Evolutionary conservation across 2,888 invertebrate species (phyloP), one percentile per base, ranked within the genome.

Genomic region (Scrobipalpa costella): DNA sequence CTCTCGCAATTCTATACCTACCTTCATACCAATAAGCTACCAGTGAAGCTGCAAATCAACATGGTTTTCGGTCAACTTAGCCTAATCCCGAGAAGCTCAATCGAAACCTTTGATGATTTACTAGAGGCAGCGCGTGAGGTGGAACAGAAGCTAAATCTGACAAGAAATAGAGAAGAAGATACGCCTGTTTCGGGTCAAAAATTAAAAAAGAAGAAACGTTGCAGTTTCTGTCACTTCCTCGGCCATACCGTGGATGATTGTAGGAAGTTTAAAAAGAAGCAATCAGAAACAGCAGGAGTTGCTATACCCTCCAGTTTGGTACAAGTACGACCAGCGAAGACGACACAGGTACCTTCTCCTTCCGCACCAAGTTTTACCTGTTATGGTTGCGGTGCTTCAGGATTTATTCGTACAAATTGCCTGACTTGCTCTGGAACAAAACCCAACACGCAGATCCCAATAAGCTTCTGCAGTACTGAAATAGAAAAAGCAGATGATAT

Each of bases 351-450:
- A n/a, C 67, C 66, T 19, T 62, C 67, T 7, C 65, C 65, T 1
- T 64, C 63, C 7, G 11, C 47, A 6, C 62, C 68, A 0, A 64
- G 61, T 9, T 64, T 63, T 27, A 52, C 47, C 0, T 67, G 69
- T 33, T 69, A 69, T 21, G 68, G 68, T 8, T 69, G 69, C 52
- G 68, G 69, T 21, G 40, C 64, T n/a, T 67, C 69, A 1, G 64
- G 63, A 7, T 63, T 65, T 19, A 65, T 66, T 13, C 61, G 63
- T 0, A 62, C 21, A n/a, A 66, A 66, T 9, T 68, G 66, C 34
- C 55, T 60, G 0, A 67, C 27, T 3, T 67, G 66, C 36, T 5
- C 40, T 8, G n/a, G 11, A 13, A 40, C 17, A 1, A 50, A 8
- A 40, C 40, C 2, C 40, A 13, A 3, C 11, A 9, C n/a, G 2